Base-by-base conservation (phyloP, 2,113 vertebrate genomes). In the Rutilus rutilus region DNA sequence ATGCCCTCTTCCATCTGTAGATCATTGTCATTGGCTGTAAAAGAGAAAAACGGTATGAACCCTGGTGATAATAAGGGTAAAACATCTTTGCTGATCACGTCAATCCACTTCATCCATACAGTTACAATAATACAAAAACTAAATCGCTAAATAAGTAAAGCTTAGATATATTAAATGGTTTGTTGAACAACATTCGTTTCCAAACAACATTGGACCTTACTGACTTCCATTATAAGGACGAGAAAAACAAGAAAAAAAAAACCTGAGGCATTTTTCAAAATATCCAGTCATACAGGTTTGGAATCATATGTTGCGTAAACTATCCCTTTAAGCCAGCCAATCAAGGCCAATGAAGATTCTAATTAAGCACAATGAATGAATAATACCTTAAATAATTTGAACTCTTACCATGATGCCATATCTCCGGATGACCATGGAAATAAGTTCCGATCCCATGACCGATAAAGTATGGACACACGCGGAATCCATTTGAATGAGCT, bases 371-470 rank as follows among this genome's bases (percentile, higher is more conserved):
- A 76, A 74, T 45, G 17, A 45, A 84, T 71, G 9, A 71, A 71
- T 71, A 23, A 71, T 42, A 23, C 9, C 0, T 10, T 5, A 71
- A 71, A 42, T 71, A 42, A 47, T 33, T 15, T 54, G 14, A 62
- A 33, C 71, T 92, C 95, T 96, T 92, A 99, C 98, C 96, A 30
- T 99, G 97, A 91, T 99, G 98, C 97, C 97, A 99, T 89, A 99
- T 97, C 92, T 99, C 97, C 84, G 97, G 97, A 81, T 98, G 95
- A 83, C 97, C 96, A 27, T 99, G 97, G 89, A 99, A 99, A 92
- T 95, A 95, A 6, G 97, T 97, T 87, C 98, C 98, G 80, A 99
- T 99, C 84, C 98, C 97, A 89, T 98, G 98, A 82, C 98, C 98
- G 73, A 98, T 92, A 80, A 99, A 99, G 91, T 95, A 95, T 0